Percentiles rank a stretch among this genome's conserved stretches.
phyloP scores from a whole-genome alignment of 2,797 vertebrate genomes.

The Muscicapa striata region DNA sequence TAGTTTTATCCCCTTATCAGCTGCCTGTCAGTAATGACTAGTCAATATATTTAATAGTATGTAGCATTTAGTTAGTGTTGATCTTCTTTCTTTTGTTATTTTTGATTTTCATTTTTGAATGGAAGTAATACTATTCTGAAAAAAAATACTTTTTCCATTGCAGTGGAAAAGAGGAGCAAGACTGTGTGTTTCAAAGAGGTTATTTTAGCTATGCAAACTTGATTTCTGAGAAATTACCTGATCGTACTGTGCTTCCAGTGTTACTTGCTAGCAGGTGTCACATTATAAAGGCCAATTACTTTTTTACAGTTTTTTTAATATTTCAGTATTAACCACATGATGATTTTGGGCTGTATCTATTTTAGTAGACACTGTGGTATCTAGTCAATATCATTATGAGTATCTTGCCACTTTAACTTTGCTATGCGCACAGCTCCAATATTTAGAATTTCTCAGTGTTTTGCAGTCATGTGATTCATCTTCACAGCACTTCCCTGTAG shows the following conservation, averaged over 20 bases:
- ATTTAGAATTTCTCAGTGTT: neutral
- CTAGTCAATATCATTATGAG: neutral
- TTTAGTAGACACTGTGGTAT: neutral
- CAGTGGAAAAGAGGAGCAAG: neutral
- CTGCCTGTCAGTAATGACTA: neutral
- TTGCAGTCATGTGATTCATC: neutral
- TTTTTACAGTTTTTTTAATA: neutral
- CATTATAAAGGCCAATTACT: neutral
- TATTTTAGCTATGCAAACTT: neutral
- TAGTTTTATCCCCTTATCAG: conserved; percentile 46
- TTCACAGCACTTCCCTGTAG: neutral
- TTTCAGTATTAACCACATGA: neutral
- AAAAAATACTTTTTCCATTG: neutral
- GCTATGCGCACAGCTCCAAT: neutral
- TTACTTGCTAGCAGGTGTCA: neutral
- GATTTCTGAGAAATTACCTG: neutral
- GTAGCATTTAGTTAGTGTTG: neutral
- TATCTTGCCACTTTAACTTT: neutral
- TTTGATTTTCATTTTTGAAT: neutral
- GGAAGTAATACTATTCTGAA: neutral
- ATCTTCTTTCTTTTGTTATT: neutral
- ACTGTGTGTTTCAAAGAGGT: neutral
- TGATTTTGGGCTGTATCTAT: neutral
- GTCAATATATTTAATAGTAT: conserved; percentile 1
- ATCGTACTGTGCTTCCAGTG: neutral